Base-by-base conservation (phyloP, 2,888 invertebrate genomes). In the Tetramorium bicarinatum region DNA sequence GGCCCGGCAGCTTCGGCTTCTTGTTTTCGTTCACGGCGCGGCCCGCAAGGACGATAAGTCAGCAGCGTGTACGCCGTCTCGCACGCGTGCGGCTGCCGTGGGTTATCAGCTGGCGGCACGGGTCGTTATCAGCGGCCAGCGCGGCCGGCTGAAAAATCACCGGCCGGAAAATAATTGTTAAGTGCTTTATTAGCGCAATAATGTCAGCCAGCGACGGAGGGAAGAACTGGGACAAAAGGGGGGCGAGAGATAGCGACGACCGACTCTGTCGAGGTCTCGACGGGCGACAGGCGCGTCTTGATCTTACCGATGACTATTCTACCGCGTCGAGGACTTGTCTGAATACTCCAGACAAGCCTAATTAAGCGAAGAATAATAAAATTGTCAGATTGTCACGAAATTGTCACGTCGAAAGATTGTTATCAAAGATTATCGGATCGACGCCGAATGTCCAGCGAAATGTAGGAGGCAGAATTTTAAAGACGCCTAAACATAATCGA, bases 161-260 rank as follows among this genome's bases (percentile, higher is more conserved):
- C 90, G 88, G 85, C 87, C 90, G 90, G 88, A 87, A 90, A 90
- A 88, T 90, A 90, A 90, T 90, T 89, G 90, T 90, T 90, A 90
- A 90, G 88, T 87, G 90, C 87, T 90, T 89, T 89, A 87, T 90
- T 89, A 88, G 88, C 86, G 87, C 89, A 88, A 88, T 90, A 90
- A 90, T 83, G 89, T 80, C 29, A 34, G 29, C 52, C 64, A 44
- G 18, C 64, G 41, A 29, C 76, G 61, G 77, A 34, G 82, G 84
- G 84, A 87, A 85, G 86, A 87, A 86, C 80, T 82, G 81, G 71
- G 69, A 82, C 80, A 80, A 84, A 83, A 84, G 88, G 72, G 87
- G n/a, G 29, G 18, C 47, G 49, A 71, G 87, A 89, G 87, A 87
- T 87, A 88, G 85, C 85, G 84, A 15, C 41, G 52, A 47, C 9